phyloP scores from a whole-genome alignment of 2,113 vertebrate genomes.

The Isichthys henryi region DNA sequence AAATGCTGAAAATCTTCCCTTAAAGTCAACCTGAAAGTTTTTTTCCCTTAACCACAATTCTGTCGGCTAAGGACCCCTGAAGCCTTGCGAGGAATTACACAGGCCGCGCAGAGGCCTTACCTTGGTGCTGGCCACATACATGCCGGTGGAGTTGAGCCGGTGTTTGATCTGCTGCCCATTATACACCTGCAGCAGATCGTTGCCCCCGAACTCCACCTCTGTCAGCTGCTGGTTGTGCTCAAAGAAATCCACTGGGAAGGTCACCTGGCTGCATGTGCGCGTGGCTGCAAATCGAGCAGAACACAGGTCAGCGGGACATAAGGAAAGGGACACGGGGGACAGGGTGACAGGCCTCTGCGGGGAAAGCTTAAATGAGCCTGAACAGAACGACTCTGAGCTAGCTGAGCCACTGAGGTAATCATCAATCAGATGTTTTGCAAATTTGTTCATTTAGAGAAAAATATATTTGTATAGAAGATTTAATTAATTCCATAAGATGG shows the following conservation, averaged over 20 bases:
- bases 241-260: constrained; percentile 99
- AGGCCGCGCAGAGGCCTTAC: constrained; percentile 47
- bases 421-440: background rate
- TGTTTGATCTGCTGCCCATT: constrained; percentile 98
- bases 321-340: background rate
- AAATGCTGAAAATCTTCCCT: background rate
- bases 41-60: background rate
- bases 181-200: constrained; percentile 94
- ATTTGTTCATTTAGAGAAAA: background rate
- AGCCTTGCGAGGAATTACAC: background rate
- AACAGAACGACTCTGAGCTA: background rate
- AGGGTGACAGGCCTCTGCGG: background rate
- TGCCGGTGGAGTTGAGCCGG: constrained; percentile 93
- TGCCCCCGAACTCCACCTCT: constrained; percentile 94
- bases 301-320: background rate
- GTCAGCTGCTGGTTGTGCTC: constrained; percentile 98
- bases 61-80: too few species aligned
- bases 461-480: background rate
- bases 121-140: constrained; percentile 99
- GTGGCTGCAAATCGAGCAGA: constrained; percentile 63
- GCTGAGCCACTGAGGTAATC: background rate
- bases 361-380: background rate
- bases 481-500: background rate
- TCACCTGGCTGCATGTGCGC: constrained; percentile 87
- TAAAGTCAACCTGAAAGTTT: background rate